Percentiles rank a stretch among this genome's conserved stretches.
Evolutionary conservation across 2,797 vertebrate species (phyloP).

Genomic region (Carduelis carduelis): DNA sequence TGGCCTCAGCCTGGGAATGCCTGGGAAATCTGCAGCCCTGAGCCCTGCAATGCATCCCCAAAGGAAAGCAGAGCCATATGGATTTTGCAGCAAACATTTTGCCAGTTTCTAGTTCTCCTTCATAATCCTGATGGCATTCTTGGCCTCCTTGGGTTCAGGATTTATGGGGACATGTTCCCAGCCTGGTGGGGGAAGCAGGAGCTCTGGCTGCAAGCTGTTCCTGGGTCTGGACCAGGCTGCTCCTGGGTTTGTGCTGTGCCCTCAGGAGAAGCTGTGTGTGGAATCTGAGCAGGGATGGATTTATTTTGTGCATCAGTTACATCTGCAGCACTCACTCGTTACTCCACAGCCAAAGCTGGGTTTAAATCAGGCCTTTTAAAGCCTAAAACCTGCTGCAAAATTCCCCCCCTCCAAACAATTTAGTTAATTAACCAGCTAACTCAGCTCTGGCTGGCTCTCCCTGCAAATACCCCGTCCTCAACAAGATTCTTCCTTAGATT

Average conservation of each 20-base stretch:
- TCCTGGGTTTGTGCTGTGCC: background rate
- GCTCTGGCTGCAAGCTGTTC: constrained; percentile 7
- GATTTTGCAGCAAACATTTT: background rate
- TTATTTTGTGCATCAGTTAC: fast-evolving
- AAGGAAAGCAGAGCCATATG: background rate
- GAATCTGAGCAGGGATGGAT: fast-evolving
- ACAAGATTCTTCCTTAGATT: background rate
- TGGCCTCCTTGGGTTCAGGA: background rate
- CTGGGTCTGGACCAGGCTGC: background rate
- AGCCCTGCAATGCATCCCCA: background rate
- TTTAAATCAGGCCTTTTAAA: background rate
- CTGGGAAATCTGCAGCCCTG: background rate
- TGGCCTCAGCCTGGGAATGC: background rate
- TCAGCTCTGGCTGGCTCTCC: constrained; percentile 1
- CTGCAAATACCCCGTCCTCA: background rate
- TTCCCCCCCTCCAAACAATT: background rate
- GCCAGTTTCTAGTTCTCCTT: background rate
- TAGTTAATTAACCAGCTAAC: background rate
- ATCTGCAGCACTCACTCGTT: background rate
- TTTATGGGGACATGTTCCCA: background rate
- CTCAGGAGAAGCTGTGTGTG: background rate
- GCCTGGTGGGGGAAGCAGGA: background rate
- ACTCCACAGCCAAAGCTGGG: background rate
- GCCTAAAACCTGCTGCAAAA: background rate
- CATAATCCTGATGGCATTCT: background rate